Base-by-base conservation (phyloP, 2,113 vertebrate species). In the Clupea harengus region DNA sequence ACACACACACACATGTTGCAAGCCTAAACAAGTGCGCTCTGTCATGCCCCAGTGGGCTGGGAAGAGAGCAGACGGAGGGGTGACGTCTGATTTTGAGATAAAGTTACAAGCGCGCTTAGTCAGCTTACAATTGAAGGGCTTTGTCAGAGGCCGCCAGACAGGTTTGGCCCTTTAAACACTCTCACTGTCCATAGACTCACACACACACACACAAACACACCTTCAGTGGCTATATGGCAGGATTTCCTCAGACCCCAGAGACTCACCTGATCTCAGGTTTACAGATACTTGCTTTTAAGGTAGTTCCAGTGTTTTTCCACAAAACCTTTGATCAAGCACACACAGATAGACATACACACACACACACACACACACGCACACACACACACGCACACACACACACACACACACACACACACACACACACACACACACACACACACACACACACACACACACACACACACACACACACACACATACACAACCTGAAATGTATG, bases 91-190 rank as follows among this genome's bases (percentile, higher is more conserved):
- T 4, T 4, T 78, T 78, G 28, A 32, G 72, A 15, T 78, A 78
- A 32, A 78, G 72, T 78, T 78, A 78, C 72, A 39, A 39, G 72
- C 72, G 2, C 32, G 72, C 72, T 78, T 78, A 78, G 72, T 78
- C 72, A 78, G 72, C 72, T 15, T 78, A 78, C 72, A 78, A 78
- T 75, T 60, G n/a, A 64, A 46, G 75, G 88, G 81, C 84, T 8
- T 83, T 50, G 84, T 84, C 17, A 52, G 72, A n/a, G 81, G 86
- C 10, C 25, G 87, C 87, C 82, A 13, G 67, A 89, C 88, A 80
- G 86, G 52, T 67, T 82, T 32, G 60, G 81, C 47, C 84, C 49
- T 39, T 47, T 54, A 81, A 18, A 87, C 83, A 85, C 0, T 32
- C 46, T 87, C 87, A 86, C 89, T 18, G 84, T 85, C 25, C 8